These are phyloP conservation scores for Callipepla californica DNA, from an alignment of 2,113 vertebrate genomes.

Conservation along the genomic window DNA sequence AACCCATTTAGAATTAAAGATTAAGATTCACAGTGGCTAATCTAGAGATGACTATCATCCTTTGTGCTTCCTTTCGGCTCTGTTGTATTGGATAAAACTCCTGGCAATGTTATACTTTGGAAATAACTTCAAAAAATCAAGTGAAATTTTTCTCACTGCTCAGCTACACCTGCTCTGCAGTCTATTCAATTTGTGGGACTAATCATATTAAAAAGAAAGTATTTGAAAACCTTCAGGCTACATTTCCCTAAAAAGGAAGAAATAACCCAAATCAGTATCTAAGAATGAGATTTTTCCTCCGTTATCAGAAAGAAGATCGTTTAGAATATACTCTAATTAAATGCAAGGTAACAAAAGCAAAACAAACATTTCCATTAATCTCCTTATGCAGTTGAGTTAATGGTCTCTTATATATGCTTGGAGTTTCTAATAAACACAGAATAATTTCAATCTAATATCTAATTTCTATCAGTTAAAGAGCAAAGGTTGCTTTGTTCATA, in stretches of 20 bases:
- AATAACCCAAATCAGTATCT: not conserved
- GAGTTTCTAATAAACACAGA: not conserved
- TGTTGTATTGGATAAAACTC: not conserved
- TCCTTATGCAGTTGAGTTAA: not conserved
- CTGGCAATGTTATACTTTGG: not conserved
- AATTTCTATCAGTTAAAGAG: not conserved
- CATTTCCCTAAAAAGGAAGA: not conserved
- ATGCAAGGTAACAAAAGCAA: not conserved
- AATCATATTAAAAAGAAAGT: not conserved
- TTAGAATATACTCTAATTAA: not conserved
- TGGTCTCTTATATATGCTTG: not conserved
- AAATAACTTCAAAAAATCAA: not conserved
- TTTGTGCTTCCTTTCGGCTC: not conserved
- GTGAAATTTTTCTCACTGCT: not conserved
- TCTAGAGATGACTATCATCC: rapidly evolving
- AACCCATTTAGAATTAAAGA: not conserved
- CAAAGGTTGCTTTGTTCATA: not conserved
- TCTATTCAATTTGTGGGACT: not conserved
- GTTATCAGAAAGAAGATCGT: not conserved
- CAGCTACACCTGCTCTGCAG: not conserved
- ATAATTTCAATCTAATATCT: not conserved
- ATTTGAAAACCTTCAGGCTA: not conserved
- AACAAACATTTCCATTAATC: not conserved
- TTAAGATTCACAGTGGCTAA: not conserved
- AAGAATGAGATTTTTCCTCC: not conserved